Evolutionary conservation across 2,113 vertebrate genomes (phyloP).

Genomic region (Amazona guildingii): DNA sequence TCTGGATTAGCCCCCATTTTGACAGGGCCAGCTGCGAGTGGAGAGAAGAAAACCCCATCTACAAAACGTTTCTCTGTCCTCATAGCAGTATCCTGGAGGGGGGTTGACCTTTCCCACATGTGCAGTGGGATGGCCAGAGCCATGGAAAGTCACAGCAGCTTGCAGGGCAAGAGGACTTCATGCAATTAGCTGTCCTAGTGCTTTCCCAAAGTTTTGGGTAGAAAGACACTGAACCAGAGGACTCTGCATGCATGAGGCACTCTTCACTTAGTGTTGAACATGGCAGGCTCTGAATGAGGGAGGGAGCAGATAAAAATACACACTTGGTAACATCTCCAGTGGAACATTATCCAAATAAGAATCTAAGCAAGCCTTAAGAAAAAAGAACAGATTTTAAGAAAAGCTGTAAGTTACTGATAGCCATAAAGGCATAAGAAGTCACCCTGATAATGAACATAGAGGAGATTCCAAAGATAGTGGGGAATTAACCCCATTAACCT

Average conservation of each 20-base stretch:
- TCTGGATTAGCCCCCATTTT: not conserved
- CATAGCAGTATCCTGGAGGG: not conserved
- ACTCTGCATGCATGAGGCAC: not conserved
- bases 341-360: not conserved
- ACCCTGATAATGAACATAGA: not conserved
- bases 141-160: not conserved
- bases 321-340: not conserved
- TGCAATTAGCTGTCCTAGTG: not conserved
- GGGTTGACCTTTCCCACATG: not conserved
- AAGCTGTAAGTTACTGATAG: not conserved
- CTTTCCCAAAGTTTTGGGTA: not conserved
- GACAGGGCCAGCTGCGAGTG: not conserved
- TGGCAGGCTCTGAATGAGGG: not conserved
- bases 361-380: not conserved
- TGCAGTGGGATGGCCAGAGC: not conserved
- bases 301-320: not conserved
- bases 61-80: not conserved
- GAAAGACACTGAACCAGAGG: not conserved
- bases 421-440: not conserved
- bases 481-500: constrained; percentile 60
- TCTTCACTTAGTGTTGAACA: not conserved
- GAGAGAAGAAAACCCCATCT: not conserved
- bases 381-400: not conserved
- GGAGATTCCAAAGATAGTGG: not conserved
- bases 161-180: not conserved